Conservation (phyloP, 2,797 vertebrate genomes). For the Halcyon smyrnensis region DNA sequence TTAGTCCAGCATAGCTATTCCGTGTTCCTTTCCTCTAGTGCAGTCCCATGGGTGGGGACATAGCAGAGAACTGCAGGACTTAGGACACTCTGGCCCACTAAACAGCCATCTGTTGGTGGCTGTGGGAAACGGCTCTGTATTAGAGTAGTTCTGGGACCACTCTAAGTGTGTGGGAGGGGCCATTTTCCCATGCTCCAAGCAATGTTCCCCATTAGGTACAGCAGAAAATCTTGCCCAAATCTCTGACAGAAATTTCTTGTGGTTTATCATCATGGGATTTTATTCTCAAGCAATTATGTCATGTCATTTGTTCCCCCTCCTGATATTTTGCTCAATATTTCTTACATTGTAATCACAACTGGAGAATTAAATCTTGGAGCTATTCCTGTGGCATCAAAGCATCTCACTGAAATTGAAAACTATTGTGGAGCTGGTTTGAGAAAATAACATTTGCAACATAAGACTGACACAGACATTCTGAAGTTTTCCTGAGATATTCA, state of each 20-base stretch:
- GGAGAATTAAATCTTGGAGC: constrained; percentile 24
- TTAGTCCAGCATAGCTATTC: neutral
- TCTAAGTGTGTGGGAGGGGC: neutral
- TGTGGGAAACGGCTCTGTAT: neutral
- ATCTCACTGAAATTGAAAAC: constrained; percentile 22
- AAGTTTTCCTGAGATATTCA: constrained; percentile 31
- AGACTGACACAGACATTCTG: constrained; percentile 3
- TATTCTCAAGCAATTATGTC: neutral
- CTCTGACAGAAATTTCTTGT: neutral
- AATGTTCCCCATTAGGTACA: neutral
- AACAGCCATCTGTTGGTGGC: neutral
- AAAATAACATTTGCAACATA: constrained; percentile 24
- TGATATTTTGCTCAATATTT: constrained; percentile 18
- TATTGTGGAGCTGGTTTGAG: neutral
- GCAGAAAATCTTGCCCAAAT: neutral
- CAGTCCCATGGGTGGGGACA: neutral
- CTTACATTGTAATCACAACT: neutral
- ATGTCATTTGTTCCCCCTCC: neutral
- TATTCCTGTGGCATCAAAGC: neutral
- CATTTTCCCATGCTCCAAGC: neutral
- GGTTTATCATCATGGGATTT: neutral
- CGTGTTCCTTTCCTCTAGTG: neutral
- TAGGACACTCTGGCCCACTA: neutral
- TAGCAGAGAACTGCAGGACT: neutral
- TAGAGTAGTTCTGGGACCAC: neutral